Percentiles rank a stretch among this genome's conserved stretches.
phyloP scores from a whole-genome alignment of 2,797 vertebrate species.

The Gadopsis marmoratus region DNA sequence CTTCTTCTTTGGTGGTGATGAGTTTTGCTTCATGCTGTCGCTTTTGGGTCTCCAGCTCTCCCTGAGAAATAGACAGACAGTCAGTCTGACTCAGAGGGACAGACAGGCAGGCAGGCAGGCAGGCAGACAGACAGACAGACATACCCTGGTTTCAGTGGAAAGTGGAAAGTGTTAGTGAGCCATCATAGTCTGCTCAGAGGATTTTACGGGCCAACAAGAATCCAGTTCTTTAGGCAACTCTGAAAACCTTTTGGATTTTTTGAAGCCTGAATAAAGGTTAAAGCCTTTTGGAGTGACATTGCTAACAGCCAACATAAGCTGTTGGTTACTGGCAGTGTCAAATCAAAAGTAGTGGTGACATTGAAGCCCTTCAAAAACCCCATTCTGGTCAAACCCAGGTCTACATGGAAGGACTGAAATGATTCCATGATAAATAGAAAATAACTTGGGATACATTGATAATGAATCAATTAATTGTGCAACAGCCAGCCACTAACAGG shows the following conservation, averaged over 20 bases:
- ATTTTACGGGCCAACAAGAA: constrained; percentile 2
- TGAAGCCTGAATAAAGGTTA: constrained; percentile 22
- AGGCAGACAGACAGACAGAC: background rate
- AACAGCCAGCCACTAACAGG: background rate
- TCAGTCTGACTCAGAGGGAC: background rate
- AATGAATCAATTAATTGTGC: background rate
- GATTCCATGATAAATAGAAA: background rate
- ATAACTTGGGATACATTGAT: background rate
- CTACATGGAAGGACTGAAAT: background rate
- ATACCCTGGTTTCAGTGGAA: background rate
- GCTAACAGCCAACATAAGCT: constrained; percentile 11
- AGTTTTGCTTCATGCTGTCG: constrained; percentile 92
- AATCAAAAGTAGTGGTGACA: background rate
- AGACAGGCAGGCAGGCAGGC: no score
- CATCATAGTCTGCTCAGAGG: background rate
- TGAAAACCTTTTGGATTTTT: constrained; percentile 26
- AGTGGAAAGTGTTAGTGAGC: background rate
- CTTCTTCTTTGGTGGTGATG: constrained; percentile 92
- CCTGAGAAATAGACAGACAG: constrained; percentile 78
- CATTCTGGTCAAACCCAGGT: background rate
- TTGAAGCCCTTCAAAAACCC: background rate
- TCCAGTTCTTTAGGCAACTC: constrained; percentile 17
- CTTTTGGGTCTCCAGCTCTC: constrained; percentile 92
- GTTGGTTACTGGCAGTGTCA: background rate
- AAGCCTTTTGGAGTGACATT: constrained; percentile 22